Evolutionary conservation across 1,140 invertebrate species (phyloP).

Genomic region (Tetranychus cinnabarinus): DNA sequence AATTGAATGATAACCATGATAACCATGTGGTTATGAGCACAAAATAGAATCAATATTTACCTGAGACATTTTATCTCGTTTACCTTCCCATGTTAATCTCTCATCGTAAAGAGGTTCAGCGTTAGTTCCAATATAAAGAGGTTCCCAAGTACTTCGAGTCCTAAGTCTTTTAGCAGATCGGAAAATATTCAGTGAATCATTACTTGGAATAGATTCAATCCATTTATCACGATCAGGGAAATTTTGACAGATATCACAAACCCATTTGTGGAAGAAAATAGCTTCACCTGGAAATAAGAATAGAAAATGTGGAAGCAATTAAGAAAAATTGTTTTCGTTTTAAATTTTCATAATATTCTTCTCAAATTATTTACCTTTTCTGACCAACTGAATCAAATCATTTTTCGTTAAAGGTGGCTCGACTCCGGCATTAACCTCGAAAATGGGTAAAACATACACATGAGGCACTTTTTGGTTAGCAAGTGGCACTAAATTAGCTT

Average conservation of each 20-base stretch:
- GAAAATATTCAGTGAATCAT: constrained; percentile 40
- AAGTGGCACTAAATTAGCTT: constrained; percentile 1
- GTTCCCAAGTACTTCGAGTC: constrained; percentile 53
- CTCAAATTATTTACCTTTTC: constrained; percentile 11
- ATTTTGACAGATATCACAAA: constrained; percentile 64
- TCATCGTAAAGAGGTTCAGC: constrained; percentile 55
- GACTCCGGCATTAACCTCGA: constrained; percentile 44
- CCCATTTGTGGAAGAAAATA: constrained; percentile 69
- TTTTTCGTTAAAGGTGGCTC: constrained; percentile 44
- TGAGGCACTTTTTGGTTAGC: not conserved
- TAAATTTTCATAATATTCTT: not conserved
- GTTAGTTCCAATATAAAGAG: constrained; percentile 52
- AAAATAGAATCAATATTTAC: constrained; percentile 21
- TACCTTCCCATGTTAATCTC: constrained; percentile 51
- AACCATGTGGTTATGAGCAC: not conserved
- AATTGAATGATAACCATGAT: not conserved
- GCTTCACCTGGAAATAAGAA: constrained; percentile 22
- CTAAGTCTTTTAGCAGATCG: constrained; percentile 55
- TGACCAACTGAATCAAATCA: constrained; percentile 28
- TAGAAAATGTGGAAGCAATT: not conserved
- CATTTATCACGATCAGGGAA: constrained; percentile 37
- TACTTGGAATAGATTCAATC: constrained; percentile 25
- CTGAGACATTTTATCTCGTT: constrained; percentile 68
- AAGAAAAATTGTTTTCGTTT: not conserved
- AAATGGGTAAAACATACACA: constrained; percentile 53